Base-by-base conservation (phyloP, 2,888 invertebrate genomes). In the Mesorhabditis spiculigera region DNA sequence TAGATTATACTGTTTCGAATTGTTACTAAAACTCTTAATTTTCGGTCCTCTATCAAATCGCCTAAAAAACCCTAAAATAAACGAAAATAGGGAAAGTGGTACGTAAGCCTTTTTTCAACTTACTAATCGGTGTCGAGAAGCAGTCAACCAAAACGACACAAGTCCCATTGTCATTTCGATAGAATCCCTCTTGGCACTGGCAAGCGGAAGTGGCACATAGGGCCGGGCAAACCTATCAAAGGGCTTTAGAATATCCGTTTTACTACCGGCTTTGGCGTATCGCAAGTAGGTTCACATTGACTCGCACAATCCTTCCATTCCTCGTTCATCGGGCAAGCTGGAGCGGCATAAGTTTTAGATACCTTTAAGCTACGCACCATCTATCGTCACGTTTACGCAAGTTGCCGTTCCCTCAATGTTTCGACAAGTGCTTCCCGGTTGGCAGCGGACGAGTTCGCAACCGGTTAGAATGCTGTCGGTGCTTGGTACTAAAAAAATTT, bases 231-330 rank as follows among this genome's bases (percentile, higher is more conserved):
- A n/a, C 58, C 58, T 50, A 13, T 50, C 13, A 50, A 50, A 50
- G 8, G 13, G 50, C 13, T 50, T 50, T 50, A 10, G 13, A 28
- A 28, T 28, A 3, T 28, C 28, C 28, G 1, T 28, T 28, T 28
- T 28, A 28, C 28, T 28, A 50, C 58, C n/a, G 58, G 58, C n/a
- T 50, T n/a, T 13, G 8, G 58, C 58, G 58, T 50, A 13, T 50
- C 58, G n/a, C 58, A 50, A 2, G 58, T 13, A 10, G 58, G 58
- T 50, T 50, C 58, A n/a, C 58, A 50, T 50, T 50, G 58, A 50
- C 58, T 50, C 58, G 58, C 58, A 3, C 58, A 50, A 50, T 50
- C 58, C 58, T 50, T 50, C 58, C 58, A 50, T 13, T n/a, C 58
- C 58, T 50, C 58, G n/a, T 50, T 50, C 58, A 50, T 50, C n/a